Conservation (phyloP, 2,113 vertebrate genomes). For the Collichthys lucidus region DNA sequence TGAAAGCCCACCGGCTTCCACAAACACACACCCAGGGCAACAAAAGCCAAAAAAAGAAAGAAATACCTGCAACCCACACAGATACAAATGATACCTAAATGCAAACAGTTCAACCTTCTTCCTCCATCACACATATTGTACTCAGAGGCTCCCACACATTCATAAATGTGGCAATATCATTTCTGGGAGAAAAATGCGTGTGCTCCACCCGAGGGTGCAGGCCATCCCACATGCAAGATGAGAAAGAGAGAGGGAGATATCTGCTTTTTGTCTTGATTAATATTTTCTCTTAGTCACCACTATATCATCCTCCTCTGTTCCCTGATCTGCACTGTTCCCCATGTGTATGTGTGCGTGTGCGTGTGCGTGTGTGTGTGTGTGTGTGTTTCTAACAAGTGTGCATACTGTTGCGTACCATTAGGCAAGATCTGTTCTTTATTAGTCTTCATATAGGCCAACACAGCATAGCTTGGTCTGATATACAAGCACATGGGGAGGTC, state of each 20-base stretch:
- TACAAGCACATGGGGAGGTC: slow-evolving; percentile 56
- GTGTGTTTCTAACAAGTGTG: slow-evolving; percentile 37
- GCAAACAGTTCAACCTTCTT: slow-evolving; percentile 27
- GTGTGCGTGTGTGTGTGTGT: slow-evolving; percentile 30
- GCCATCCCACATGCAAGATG: slow-evolving; percentile 41
- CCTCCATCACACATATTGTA: slow-evolving; percentile 58
- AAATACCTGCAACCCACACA: slow-evolving; percentile 25
- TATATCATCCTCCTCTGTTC: slow-evolving; percentile 25
- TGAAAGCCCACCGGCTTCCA: slow-evolving; percentile 5
- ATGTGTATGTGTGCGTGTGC: slow-evolving; percentile 17
- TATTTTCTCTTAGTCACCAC: slow-evolving; percentile 65
- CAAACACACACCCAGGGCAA: not conserved
- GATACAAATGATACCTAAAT: slow-evolving; percentile 41
- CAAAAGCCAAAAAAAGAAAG: slow-evolving; percentile 7
- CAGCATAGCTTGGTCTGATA: slow-evolving; percentile 43
- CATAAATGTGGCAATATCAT: slow-evolving; percentile 69
- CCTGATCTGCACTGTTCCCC: not conserved
- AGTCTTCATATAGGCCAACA: slow-evolving; percentile 55
- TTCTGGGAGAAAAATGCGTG: slow-evolving; percentile 49
- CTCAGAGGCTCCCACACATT: slow-evolving; percentile 66
- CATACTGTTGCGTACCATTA: slow-evolving; percentile 29
- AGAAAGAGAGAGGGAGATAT: slow-evolving; percentile 24
- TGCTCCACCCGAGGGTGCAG: slow-evolving; percentile 34
- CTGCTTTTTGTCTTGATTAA: slow-evolving; percentile 63
- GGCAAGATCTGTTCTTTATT: slow-evolving; percentile 75